These are phyloP conservation scores for Semnopithecus entellus DNA, from an alignment of 2,113 vertebrate species.

Conservation along the genomic window DNA sequence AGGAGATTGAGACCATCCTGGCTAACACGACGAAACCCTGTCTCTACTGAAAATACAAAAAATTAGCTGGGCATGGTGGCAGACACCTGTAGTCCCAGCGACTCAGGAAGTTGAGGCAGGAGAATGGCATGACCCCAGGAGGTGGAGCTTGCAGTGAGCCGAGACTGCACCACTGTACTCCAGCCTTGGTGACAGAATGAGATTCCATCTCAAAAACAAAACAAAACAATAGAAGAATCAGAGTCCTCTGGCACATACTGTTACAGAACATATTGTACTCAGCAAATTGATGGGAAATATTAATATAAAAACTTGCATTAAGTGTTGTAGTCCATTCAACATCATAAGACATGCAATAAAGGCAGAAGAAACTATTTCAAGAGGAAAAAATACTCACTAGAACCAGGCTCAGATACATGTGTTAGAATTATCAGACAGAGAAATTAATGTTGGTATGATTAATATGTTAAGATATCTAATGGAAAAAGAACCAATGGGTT, in stretches of 20 bases:
- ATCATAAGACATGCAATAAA: neutral
- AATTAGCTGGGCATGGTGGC: too few species aligned
- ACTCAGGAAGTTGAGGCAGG: too few species aligned
- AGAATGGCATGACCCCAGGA: too few species aligned
- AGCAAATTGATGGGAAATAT: neutral
- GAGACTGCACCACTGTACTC: too few species aligned
- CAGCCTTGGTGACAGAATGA: too few species aligned
- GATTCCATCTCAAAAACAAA: neutral
- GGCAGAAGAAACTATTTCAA: neutral
- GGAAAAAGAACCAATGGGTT: neutral
- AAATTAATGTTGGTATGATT: neutral
- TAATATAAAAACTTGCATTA: neutral
- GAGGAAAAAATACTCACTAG: neutral
- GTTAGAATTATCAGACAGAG: neutral
- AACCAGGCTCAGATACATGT: neutral
- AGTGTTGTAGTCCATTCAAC: neutral
- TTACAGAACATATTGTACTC: neutral
- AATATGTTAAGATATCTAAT: neutral
- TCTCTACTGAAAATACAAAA: too few species aligned
- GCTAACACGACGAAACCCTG: accelerated
- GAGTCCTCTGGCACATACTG: accelerated
- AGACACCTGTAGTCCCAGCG: too few species aligned
- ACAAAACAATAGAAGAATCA: neutral
- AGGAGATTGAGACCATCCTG: too few species aligned
- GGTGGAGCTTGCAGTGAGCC: too few species aligned